Evolutionary conservation across 2,113 vertebrate genomes (phyloP).

Genomic region (Nannobrachium achirus): DNA sequence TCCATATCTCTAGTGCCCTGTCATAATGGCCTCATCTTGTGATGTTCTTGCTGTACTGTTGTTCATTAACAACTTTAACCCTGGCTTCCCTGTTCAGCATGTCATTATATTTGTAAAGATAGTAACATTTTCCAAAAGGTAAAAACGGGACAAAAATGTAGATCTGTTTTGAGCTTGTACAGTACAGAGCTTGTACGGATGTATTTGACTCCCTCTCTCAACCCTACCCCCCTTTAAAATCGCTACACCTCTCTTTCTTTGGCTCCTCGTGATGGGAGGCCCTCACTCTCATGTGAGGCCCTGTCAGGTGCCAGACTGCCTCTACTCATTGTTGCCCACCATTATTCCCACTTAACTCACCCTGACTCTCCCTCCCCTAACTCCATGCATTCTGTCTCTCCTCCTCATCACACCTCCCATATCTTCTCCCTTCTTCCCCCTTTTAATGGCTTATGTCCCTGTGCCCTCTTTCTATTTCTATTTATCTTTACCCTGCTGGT

Average conservation of each 20-base stretch:
- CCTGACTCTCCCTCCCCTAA: conserved; percentile 2
- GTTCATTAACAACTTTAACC: too few species aligned
- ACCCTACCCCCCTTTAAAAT: too few species aligned
- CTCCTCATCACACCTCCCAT: conserved; percentile 13
- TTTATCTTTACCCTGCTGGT: neutral
- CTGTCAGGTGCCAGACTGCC: conserved; percentile 48
- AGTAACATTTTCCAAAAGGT: too few species aligned
- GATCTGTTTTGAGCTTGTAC: too few species aligned
- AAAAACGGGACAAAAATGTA: too few species aligned
- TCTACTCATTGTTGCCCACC: conserved; percentile 43
- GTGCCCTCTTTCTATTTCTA: conserved; percentile 13
- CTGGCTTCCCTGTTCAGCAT: too few species aligned
- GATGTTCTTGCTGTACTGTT: neutral
- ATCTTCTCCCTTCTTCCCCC: conserved; percentile 7
- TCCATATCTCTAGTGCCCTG: too few species aligned
- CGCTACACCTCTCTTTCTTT: neutral
- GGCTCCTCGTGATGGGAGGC: neutral
- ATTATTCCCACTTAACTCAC: conserved; percentile 26
- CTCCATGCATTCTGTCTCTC: conserved; percentile 16
- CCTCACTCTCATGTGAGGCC: conserved; percentile 42
- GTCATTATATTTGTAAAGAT: too few species aligned
- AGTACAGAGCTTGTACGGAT: too few species aligned
- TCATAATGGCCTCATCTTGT: too few species aligned
- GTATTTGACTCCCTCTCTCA: too few species aligned
- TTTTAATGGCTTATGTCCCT: conserved; percentile 19